Evolutionary conservation across 2,888 invertebrate genomes (phyloP).

Genomic region (Carabus problematicus): DNA sequence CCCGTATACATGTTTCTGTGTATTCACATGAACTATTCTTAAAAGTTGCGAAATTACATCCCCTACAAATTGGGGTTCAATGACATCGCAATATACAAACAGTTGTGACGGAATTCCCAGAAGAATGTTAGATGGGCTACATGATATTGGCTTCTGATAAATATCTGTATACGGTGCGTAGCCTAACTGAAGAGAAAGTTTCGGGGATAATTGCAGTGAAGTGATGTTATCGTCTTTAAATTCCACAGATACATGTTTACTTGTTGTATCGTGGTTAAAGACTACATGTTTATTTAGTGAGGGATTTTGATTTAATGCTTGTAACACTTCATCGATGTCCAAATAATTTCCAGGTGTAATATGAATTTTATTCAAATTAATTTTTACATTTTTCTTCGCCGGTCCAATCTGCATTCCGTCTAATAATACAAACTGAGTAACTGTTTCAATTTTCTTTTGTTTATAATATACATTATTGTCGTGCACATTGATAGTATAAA

Average conservation of each 20-base stretch:
- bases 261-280: constrained; percentile 1
- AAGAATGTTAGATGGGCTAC: background rate
- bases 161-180: background rate
- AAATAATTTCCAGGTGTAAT: constrained; percentile 17
- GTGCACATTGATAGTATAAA: constrained; percentile 9
- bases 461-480: too few species aligned
- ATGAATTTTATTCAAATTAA: background rate
- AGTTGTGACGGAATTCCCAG: background rate
- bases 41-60: constrained; percentile 24
- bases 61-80: constrained; percentile 15
- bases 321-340: constrained; percentile 10
- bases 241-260: constrained; percentile 5
- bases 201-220: background rate
- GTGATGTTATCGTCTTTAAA: background rate
- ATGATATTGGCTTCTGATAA: background rate
- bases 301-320: constrained; percentile 7
- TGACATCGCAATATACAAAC: background rate
- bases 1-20: too few species aligned
- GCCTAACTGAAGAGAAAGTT: background rate
- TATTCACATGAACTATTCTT: too few species aligned
- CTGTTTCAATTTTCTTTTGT: too few species aligned
- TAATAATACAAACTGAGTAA: too few species aligned
- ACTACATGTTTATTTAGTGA: background rate
- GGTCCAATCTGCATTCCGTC: too few species aligned
- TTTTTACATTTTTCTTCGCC: background rate